Base-by-base conservation (phyloP, 1,140 invertebrate genomes). In the Nebria ingens region DNA sequence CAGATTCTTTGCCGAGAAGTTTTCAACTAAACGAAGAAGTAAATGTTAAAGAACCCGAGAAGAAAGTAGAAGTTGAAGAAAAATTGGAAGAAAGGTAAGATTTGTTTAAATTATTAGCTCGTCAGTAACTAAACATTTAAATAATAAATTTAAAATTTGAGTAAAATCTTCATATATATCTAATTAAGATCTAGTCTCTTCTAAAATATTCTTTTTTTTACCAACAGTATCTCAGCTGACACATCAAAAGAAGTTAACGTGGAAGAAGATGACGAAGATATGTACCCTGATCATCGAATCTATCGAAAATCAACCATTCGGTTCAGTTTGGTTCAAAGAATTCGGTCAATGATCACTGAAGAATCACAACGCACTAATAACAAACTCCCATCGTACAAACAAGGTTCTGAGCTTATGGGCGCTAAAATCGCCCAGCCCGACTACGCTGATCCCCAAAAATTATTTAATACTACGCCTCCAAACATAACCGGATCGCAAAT, bases 401-500 rank as follows among this genome's bases (percentile, higher is more conserved):
- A 89, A 70, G 87, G 87, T 20, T 91, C 88, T 61, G 85, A 87
- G 45, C 80, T 81, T 56, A 78, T 92, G 56, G 90, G 90, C 1
- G 88, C 89, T 21, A 80, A 89, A 54, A 90, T 93, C 65, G 89
- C 89, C 4, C 83, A 90, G 64, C 86, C 87, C 0, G 89, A 93
- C 62, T 92, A 92, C 64, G 87, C 85, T 0, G 86, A 92, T 70
- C 88, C 89, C 1, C 65, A 68, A 22, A 68, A 67, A 56, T 57
- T 69, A n/a, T 62, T 64, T 21, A 45, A 17, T 17, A 34, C 25
- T n/a, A 17, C 17, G 6, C 13, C 25, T 6, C 17, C 40, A 17
- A 45, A 17, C 17, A 17, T 45, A 17, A 45, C 3, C 15, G 15
- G 40, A 4, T 12, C 9, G 9, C 40, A 45, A 17, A 12, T 11